These are phyloP conservation scores for Myopa tessellatipennis DNA, from an alignment of 2,888 invertebrate genomes.

Conservation along the genomic window DNA sequence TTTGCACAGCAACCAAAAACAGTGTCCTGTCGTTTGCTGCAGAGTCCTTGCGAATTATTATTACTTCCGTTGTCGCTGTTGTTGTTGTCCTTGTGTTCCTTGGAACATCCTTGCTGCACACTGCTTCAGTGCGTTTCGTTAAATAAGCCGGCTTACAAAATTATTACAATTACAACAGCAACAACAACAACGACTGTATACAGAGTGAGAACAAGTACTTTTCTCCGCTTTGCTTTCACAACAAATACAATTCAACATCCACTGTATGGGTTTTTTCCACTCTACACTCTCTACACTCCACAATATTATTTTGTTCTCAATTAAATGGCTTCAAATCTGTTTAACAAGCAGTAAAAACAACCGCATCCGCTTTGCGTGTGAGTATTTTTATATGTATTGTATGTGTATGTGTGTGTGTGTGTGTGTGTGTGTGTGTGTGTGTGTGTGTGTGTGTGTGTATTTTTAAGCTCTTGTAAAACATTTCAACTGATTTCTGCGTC, in stretches of 20 bases:
- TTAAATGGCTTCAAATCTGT: slow-evolving; percentile 12
- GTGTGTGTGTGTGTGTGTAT: not conserved
- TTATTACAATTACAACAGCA: not conserved
- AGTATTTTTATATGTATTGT: not conserved
- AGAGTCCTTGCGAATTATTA: not conserved
- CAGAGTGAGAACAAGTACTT: not conserved
- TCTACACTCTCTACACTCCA: not conserved
- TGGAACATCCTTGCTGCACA: too few relatives aligned
- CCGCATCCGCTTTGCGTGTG: not conserved
- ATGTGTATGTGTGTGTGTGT: not conserved
- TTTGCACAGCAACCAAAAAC: too few relatives aligned
- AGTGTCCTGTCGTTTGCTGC: too few relatives aligned
- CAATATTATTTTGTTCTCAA: not conserved
- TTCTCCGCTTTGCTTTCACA: not conserved
- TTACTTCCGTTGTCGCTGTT: not conserved
- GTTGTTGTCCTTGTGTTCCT: not conserved
- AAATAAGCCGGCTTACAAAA: slow-evolving; percentile 32
- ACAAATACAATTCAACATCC: too few relatives aligned
- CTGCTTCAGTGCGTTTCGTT: slow-evolving; percentile 2
- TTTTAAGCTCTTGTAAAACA: not conserved
- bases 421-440: not conserved
- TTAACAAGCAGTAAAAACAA: not conserved
- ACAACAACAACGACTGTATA: not conserved
- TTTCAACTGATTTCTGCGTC: slow-evolving; percentile 20
- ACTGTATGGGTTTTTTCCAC: not conserved